Base-by-base conservation (phyloP, 2,888 invertebrate species). In the Idaea biselata region DNA sequence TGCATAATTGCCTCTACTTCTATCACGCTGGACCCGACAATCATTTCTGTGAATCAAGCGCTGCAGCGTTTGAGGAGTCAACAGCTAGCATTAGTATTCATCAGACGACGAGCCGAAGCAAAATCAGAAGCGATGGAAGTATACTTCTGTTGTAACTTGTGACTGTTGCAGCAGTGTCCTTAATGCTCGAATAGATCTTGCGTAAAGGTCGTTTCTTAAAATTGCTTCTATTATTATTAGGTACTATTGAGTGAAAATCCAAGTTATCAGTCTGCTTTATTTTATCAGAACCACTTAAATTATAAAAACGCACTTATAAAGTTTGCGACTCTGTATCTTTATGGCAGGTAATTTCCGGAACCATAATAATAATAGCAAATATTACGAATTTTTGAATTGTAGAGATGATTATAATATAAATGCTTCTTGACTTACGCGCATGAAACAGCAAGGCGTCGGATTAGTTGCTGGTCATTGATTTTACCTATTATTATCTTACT, bases 161-260 rank as follows among this genome's bases (percentile, higher is more conserved):
- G 65, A 71, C 68, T 67, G 76, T 78, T 77, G 77, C 74, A 74
- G 72, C 77, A 73, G 80, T 83, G 84, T 86, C 86, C 84, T 86
- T 85, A 86, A 87, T 86, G 88, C 78, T 83, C 82, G 83, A 86
- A 74, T 80, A 81, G 74, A 77, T 79, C 81, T 86, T 83, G 82
- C 80, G 83, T 81, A 86, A 87, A 88, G 88, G 86, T 82, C 85
- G 82, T 83, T 78, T 79, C 81, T 82, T 74, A 80, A 81, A 86
- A 83, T 79, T 77, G 77, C 76, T 71, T 80, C 74, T 79, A 75
- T 77, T 73, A 78, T 81, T 79, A 78, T 75, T 64, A 67, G 54
- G 65, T 67, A 74, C 68, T 69, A 64, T 70, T 64, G 44, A 61
- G 55, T 59, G 58, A 44, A 61, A 58, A 55, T 60, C n/a, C 17